These are phyloP conservation scores for Formica aserva DNA, from an alignment of 2,888 invertebrate genomes.

Conservation along the genomic window DNA sequence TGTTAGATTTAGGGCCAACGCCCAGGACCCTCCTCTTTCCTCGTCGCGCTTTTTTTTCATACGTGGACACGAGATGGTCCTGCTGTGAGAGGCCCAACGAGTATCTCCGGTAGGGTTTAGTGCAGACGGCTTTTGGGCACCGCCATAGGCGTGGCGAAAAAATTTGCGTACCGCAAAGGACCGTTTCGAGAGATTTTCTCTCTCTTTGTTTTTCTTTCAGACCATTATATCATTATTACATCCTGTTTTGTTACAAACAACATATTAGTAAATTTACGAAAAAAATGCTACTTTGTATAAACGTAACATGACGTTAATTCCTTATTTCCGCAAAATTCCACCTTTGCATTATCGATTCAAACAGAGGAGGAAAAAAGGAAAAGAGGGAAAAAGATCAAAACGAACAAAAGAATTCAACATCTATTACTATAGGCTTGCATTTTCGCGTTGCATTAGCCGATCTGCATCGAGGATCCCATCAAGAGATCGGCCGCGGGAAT, in stretches of 20 bases:
- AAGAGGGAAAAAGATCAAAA: conserved; percentile 5
- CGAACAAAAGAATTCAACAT: conserved; percentile 27
- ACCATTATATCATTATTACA: not conserved
- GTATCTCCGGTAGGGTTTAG: conserved; percentile 68
- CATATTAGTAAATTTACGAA: not conserved
- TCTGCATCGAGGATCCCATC: conserved; percentile 71
- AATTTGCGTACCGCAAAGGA: conserved; percentile 46
- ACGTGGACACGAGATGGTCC: conserved; percentile 69
- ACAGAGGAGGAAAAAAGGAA: conserved; percentile 5
- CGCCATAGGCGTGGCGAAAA: conserved; percentile 72
- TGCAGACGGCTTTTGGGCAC: conserved; percentile 54
- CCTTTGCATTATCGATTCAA: conserved; percentile 15
- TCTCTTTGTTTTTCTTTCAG: not conserved
- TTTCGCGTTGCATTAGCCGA: conserved; percentile 67
- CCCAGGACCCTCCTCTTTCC: conserved; percentile 63
- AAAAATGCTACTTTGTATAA: not conserved
- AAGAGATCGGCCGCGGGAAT: conserved; percentile 67
- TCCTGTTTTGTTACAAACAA: not conserved
- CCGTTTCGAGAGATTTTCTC: not conserved
- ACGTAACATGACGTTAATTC: not conserved
- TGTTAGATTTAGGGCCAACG: conserved; percentile 78
- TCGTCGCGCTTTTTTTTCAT: conserved; percentile 65
- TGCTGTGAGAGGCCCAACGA: conserved; percentile 46
- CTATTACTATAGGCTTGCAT: conserved; percentile 46
- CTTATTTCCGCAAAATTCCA: not conserved